Base-by-base conservation (phyloP, 1,140 invertebrate species). In the Acromyrmex echinatior region DNA sequence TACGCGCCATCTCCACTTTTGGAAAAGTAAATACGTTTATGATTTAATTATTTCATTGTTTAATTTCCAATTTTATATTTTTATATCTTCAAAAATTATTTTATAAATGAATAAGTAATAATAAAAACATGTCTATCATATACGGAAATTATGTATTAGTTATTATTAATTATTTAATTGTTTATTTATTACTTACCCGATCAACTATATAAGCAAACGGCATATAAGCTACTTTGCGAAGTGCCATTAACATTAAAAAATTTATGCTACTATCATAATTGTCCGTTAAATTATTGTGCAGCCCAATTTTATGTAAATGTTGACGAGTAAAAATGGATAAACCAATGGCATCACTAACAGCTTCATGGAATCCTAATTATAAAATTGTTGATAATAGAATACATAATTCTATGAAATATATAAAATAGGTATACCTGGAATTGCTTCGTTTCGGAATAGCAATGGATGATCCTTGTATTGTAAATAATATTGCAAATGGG, bases 301-400 rank as follows among this genome's bases (percentile, higher is more conserved):
- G 96, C 5, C 97, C 97, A 66, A 98, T 96, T 92, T 96, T 95
- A 65, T 97, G 96, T 14, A 98, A 95, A 96, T 98, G 97, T 81
- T 96, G 96, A 0, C 97, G 96, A 56, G 97, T 98, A 87, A 96
- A 96, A 0, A 98, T 97, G 0, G 97, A 98, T 16, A 99, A 92
- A 1, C 97, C 96, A n/a, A 98, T 96, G 0, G 97, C 97, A 93
- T 99, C 98, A n/a, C 98, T 98, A 1, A 99, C 96, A 3, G 98
- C 98, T 94, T 99, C 98, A 92, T 98, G 98, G 93, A 99, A 99
- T 49, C 97, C 98, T 97, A 91, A 2, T 95, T 95, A 91, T 65
- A 88, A 88, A 84, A 71, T 16, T 51, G 49, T 51, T 62, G 16
- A 88, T 65, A 21, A 82, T 4, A 56, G 25, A 70, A 82, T 25